Evolutionary conservation across 2,888 invertebrate species (phyloP), one percentile per base, ranked within the genome.

Genomic region (Galerucella nymphaeae): DNA sequence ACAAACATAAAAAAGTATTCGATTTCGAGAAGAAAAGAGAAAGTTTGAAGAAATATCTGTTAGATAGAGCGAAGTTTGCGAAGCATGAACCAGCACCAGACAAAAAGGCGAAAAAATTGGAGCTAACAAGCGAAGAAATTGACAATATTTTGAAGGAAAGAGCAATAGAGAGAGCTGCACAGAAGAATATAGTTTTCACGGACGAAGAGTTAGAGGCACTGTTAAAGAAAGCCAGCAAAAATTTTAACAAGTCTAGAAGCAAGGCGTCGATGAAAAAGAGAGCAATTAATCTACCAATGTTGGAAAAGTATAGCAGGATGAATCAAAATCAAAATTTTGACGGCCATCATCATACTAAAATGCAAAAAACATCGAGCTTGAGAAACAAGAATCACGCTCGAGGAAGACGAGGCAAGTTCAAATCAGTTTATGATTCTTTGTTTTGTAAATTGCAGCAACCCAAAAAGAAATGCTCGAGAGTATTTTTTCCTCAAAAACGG

Each of bases 201-300:
- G 83, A 83, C 66, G 77, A 81, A 61, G 84, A 85, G 79, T 62
- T 85, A 30, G 82, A 82, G 53, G 78, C 81, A 42, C 72, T 83
- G 18, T 78, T 84, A 45, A 76, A 78, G 9, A 82, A 80, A 74
- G 83, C 83, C 6, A 82, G 82, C 9, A 74, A 80, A 23, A 83
- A 77, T 64, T 78, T 79, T 38, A 70, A 77, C 16, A 79, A 77
- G 38, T 66, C 75, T 23, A 78, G 75, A 71, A 63, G 72, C 18
- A 75, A 75, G 11, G 74, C 65, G 65, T 76, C 75, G 66, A 69
- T 9, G 30, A 66, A 42, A 45, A 74, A 79, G 55, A 72, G 81
- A 42, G 78, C 80, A 57, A 81, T 81, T n/a, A 82, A 81, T 41
- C 75, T 72, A 73, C 64, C 71, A 3, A 23, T 80, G 50, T 63